phyloP scores from a whole-genome alignment of 2,888 invertebrate species.

The Criorhina ranunculi region DNA sequence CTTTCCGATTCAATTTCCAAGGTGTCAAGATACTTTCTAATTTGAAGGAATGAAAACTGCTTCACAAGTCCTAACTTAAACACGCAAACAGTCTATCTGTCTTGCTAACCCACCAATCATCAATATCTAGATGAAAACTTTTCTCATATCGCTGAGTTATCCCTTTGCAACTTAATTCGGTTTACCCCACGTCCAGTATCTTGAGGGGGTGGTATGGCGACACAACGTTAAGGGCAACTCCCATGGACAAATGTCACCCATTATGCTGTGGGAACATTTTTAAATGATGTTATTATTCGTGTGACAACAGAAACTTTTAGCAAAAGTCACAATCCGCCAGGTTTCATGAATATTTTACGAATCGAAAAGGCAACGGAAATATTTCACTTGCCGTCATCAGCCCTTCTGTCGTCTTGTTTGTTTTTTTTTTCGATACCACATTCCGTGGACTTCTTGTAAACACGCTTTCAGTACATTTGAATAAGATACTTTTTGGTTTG shows the following conservation, averaged over 20 bases:
- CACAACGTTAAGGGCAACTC: background rate
- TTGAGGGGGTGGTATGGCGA: background rate
- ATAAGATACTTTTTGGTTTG: conserved; percentile 41
- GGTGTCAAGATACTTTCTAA: conserved; percentile 37
- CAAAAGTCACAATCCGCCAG: conserved; percentile 34
- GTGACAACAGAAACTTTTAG: conserved; percentile 30
- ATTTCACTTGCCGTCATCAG: conserved; percentile 35
- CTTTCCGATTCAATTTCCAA: conserved; percentile 44
- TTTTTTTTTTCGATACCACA: conserved; percentile 18
- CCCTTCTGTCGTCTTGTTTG: background rate
- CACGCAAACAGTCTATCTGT: conserved; percentile 10
- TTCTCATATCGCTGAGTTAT: conserved; percentile 64
- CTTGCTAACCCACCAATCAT: conserved; percentile 51
- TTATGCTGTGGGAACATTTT: conserved; percentile 10
- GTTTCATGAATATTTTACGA: conserved; percentile 57
- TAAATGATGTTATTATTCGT: conserved; percentile 48
- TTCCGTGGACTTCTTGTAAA: conserved; percentile 39
- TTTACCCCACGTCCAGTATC: conserved; percentile 5
- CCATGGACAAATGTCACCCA: conserved; percentile 20
- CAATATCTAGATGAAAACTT: conserved; percentile 68
- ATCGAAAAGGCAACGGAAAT: conserved; percentile 13
- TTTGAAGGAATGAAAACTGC: conserved; percentile 22
- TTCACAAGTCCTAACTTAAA: conserved; percentile 3
- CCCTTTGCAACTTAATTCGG: conserved; percentile 46
- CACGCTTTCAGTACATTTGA: conserved; percentile 57